These are phyloP conservation scores for Artibeus lituratus DNA, from an alignment of 2,797 vertebrate species.

Conservation along the genomic window DNA sequence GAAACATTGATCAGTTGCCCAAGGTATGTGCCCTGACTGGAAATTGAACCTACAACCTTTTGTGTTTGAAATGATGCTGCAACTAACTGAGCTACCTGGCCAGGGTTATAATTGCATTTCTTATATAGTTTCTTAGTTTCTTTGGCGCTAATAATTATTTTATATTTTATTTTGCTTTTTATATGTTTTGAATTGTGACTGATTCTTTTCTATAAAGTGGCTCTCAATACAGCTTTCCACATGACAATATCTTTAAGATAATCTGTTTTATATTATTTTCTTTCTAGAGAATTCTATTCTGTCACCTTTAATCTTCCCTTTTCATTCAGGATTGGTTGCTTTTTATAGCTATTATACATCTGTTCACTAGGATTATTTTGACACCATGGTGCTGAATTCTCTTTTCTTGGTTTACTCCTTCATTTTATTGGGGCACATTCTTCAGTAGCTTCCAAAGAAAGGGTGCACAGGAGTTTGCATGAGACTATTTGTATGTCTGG, in stretches of 20 bases:
- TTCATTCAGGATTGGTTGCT: neutral
- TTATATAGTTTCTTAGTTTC: neutral
- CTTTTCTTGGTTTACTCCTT: neutral
- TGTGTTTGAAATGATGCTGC: no score
- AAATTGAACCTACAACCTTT: no score
- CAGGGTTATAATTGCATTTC: neutral
- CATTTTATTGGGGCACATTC: neutral
- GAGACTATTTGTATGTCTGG: neutral
- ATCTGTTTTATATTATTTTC: neutral
- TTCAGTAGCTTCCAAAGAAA: neutral
- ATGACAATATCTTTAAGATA: slow-evolving; percentile 4
- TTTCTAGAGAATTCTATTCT: neutral
- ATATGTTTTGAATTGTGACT: neutral
- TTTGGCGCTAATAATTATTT: neutral
- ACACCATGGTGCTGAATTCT: neutral
- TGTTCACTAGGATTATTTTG: neutral
- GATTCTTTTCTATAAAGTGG: neutral
- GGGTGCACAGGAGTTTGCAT: neutral
- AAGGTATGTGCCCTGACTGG: no score
- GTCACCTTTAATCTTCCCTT: neutral
- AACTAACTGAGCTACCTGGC: no score
- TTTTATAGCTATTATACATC: neutral
- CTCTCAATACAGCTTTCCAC: neutral
- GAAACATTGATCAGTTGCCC: no score
- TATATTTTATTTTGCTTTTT: slow-evolving; percentile 11